Conservation (phyloP, 1,140 invertebrate genomes). For the Drosophila sproati region DNA sequence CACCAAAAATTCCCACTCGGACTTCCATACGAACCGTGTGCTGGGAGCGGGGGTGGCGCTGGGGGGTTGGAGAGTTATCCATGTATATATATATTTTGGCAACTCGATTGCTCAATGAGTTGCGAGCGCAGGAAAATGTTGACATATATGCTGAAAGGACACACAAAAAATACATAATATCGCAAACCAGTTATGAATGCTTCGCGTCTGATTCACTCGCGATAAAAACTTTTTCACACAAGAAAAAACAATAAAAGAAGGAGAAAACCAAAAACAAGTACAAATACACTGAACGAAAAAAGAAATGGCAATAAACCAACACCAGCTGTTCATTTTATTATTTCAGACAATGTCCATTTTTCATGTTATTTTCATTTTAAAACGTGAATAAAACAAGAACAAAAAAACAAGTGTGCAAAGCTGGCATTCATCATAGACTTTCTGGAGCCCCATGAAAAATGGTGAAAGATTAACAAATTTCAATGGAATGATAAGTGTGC, state of each 20-base stretch:
- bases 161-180: constrained; percentile 22
- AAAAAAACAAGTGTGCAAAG: neutral
- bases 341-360: constrained; percentile 2
- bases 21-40: neutral
- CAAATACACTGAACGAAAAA: neutral
- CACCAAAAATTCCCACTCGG: constrained; percentile 13
- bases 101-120: constrained; percentile 62
- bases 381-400: too few species aligned
- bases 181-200: constrained; percentile 20
- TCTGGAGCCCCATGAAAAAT: neutral
- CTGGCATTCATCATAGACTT: neutral
- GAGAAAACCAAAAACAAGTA: constrained; percentile 2
- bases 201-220: constrained; percentile 21
- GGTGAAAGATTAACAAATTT: neutral
- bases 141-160: constrained; percentile 46
- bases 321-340: neutral
- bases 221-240: constrained; percentile 1
- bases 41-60: neutral
- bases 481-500: neutral
- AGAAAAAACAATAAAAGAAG: neutral
- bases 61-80: neutral
- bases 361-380: neutral
- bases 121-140: constrained; percentile 55
- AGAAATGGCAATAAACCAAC: neutral
- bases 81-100: neutral